Percentiles rank a stretch among this genome's conserved stretches.
phyloP scores from a whole-genome alignment of 2,888 invertebrate genomes.

The Caenorhabditis zanzibari region DNA sequence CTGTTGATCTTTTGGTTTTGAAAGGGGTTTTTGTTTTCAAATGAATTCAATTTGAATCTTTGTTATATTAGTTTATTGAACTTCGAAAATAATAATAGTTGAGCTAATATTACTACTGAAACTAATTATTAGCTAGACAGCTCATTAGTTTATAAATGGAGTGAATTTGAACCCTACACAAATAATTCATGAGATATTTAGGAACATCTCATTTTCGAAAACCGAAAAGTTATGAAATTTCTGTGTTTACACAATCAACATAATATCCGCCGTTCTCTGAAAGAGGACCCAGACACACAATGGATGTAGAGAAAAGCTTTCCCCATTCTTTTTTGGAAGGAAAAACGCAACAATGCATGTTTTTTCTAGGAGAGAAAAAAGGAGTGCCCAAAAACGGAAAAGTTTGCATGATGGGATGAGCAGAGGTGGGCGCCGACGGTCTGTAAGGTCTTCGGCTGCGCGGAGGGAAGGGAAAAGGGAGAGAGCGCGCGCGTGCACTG shows the following conservation, averaged over 20 bases:
- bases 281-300: constrained; percentile 16
- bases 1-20: constrained; percentile 16
- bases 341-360: constrained; percentile 54
- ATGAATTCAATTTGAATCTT: neutral
- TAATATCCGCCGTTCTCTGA: constrained; percentile 54
- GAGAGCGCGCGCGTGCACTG: no score
- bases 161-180: no score
- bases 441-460: no score
- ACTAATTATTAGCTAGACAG: no score
- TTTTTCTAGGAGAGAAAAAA: constrained; percentile 15
- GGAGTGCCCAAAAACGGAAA: no score
- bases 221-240: constrained; percentile 1
- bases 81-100: neutral
- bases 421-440: no score
- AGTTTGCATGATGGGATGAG: constrained; percentile 23
- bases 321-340: constrained; percentile 6
- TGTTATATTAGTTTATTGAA: neutral
- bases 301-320: constrained; percentile 38
- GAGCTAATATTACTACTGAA: no score
- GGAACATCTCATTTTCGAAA: no score
- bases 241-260: constrained; percentile 35
- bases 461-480: no score
- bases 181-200: no score
- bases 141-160: no score
- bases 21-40: neutral